Evolutionary conservation across 1,140 invertebrate species (phyloP).

Genomic region (Bombus fervidus): DNA sequence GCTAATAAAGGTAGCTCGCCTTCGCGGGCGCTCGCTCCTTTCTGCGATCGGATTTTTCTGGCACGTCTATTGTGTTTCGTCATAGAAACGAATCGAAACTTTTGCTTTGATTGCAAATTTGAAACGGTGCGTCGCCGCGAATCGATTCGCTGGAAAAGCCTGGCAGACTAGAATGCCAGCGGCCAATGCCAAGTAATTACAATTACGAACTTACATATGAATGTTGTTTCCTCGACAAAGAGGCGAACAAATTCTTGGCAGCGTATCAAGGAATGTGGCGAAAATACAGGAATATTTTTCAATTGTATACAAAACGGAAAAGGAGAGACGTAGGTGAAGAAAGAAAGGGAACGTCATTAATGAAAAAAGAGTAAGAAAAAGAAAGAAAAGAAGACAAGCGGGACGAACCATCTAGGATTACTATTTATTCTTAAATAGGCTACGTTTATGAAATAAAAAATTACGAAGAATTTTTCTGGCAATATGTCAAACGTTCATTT

Average conservation of each 20-base stretch:
- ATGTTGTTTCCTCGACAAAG: constrained; percentile 24
- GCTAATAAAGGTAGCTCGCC: background rate
- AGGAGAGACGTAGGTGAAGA: background rate
- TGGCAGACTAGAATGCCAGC: constrained; percentile 20
- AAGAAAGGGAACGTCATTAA: background rate
- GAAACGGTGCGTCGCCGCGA: background rate
- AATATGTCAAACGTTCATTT: background rate
- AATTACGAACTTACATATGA: constrained; percentile 43
- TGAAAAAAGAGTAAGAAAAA: no score
- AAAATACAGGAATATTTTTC: constrained; percentile 34
- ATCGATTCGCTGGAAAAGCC: constrained; percentile 35
- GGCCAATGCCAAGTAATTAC: constrained; percentile 53
- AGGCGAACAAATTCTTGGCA: constrained; percentile 23
- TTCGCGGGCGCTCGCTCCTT: background rate
- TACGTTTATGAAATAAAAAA: background rate
- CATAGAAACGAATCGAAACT: constrained; percentile 11
- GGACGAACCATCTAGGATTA: background rate
- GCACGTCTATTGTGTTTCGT: background rate
- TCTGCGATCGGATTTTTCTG: background rate
- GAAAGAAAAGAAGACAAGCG: background rate
- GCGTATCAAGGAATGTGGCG: background rate
- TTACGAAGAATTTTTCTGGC: background rate
- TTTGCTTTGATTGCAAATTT: constrained; percentile 36
- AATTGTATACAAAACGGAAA: background rate
- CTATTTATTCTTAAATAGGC: background rate